A percentile compares a stretch with the other conserved stretches of the same genome.
phyloP scores from a whole-genome alignment of 2,113 vertebrate genomes.

The Brachypteracias leptosomus region DNA sequence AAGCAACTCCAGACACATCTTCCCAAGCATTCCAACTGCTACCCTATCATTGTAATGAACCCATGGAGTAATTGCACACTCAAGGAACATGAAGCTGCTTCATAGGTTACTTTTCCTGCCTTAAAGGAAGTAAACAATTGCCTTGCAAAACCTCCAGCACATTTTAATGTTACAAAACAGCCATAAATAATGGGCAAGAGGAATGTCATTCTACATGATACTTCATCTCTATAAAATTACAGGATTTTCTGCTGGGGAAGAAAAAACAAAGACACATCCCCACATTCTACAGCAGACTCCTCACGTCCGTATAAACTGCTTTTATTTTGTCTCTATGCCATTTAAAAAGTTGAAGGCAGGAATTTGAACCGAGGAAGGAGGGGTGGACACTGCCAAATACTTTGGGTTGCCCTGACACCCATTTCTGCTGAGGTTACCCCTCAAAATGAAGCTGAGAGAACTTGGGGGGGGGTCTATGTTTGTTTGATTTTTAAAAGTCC shows the following conservation, averaged over 20 bases:
- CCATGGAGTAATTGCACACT: neutral
- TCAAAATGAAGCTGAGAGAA: neutral
- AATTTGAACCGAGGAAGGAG: neutral
- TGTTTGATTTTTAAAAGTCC: neutral
- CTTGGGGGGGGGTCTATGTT: fast-evolving
- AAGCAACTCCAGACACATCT: neutral
- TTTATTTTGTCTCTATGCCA: constrained; percentile 4
- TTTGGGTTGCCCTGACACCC: neutral
- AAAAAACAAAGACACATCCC: neutral
- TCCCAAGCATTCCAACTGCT: neutral
- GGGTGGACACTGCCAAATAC: neutral
- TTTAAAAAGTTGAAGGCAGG: neutral
- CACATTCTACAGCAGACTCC: neutral
- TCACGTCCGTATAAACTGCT: neutral
- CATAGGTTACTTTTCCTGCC: neutral
- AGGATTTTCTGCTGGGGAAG: neutral
- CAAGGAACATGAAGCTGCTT: neutral
- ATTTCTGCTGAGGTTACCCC: neutral
- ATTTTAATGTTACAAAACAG: neutral
- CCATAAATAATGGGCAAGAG: neutral
- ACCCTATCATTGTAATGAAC: neutral
- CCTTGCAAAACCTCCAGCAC: neutral
- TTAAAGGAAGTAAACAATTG: neutral
- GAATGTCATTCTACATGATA: neutral
- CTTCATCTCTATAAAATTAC: neutral